Percentiles rank a stretch among this genome's conserved stretches.
phyloP scores from a whole-genome alignment of 2,113 vertebrate species.

The Amphiprion ocellaris region DNA sequence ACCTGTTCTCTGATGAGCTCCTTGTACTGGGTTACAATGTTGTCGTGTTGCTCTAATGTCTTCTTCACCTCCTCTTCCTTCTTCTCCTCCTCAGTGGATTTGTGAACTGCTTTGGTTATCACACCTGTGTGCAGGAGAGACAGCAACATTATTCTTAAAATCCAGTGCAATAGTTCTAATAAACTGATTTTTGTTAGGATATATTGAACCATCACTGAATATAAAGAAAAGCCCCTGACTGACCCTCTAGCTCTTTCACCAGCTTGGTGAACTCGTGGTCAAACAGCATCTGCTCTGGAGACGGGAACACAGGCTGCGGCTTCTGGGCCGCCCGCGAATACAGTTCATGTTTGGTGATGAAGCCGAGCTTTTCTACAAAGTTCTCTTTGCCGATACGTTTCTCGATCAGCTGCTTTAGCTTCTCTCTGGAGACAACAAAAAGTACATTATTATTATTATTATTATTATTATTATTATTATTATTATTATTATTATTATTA shows the following conservation, averaged over 20 bases:
- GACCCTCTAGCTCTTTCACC: constrained; percentile 97
- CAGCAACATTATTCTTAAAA: neutral
- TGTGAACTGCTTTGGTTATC: constrained; percentile 97
- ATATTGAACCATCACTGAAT: neutral
- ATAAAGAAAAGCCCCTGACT: constrained; percentile 42
- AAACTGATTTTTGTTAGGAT: neutral
- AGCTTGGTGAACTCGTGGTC: constrained; percentile 99
- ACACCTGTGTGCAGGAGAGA: constrained; percentile 82
- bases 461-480: no score
- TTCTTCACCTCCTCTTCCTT: constrained; percentile 99
- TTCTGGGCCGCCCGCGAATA: constrained; percentile 97
- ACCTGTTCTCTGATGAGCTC: constrained; percentile 98
- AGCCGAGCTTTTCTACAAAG: constrained; percentile 96
- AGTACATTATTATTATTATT: neutral
- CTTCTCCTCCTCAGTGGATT: constrained; percentile 97
- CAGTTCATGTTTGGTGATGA: constrained; percentile 96
- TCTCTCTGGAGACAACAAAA: constrained; percentile 86
- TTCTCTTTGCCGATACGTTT: constrained; percentile 98
- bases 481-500: neutral
- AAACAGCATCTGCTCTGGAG: constrained; percentile 97
- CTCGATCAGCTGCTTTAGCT: constrained; percentile 98
- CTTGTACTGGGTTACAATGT: constrained; percentile 97
- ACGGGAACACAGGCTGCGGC: constrained; percentile 93
- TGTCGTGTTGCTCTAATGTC: constrained; percentile 97
- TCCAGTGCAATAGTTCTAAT: neutral